Base-by-base conservation (phyloP, 2,113 vertebrate species). In the Stigmatopora nigra region DNA sequence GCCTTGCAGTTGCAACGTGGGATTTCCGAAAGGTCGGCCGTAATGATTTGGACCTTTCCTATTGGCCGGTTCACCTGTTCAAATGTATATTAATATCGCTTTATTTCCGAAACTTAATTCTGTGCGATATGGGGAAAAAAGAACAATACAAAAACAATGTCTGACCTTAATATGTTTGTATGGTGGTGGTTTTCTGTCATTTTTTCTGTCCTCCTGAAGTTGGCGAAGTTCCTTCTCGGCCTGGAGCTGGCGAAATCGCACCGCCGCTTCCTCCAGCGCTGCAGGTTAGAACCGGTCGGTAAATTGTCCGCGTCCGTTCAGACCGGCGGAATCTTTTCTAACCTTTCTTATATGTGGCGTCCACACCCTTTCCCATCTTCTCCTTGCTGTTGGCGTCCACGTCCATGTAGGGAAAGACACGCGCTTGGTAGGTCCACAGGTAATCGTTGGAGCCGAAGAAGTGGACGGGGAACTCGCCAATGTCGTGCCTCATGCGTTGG, bases 361-460 rank as follows among this genome's bases (percentile, higher is more conserved):
- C 96, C 0, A 99, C 95, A 0, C 97, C 95, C 79, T 97, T 97
- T 44, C 95, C 93, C 93, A 97, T 98, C 81, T 96, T 98, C 68
- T 98, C 97, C 71, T 94, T 97, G 90, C 93, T 97, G 92, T 93
- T 96, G 75, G 95, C 94, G 55, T 99, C 97, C 13, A 96, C 97
- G 56, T 99, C 97, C 97, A 99, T 98, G 70, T 99, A 99, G 3
- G 95, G 96, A 71, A 99, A 99, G 57, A 98, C 96, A 31, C 97
- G 89, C 47, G 97, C 97, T 87, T 99, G 97, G 80, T 99, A 98
- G 11, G 96, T 99, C 97, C 97, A 99, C 62, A 99, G 82, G 84
- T 96, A 99, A 82, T 99, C 97, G 66, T 99, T 96, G 74, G 97
- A 99, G 61, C 97, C 97, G 0, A 99, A 99, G 84, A 99, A 99